Evolutionary conservation across 2,888 invertebrate species (phyloP).

Genomic region (Archips crataeganus): DNA sequence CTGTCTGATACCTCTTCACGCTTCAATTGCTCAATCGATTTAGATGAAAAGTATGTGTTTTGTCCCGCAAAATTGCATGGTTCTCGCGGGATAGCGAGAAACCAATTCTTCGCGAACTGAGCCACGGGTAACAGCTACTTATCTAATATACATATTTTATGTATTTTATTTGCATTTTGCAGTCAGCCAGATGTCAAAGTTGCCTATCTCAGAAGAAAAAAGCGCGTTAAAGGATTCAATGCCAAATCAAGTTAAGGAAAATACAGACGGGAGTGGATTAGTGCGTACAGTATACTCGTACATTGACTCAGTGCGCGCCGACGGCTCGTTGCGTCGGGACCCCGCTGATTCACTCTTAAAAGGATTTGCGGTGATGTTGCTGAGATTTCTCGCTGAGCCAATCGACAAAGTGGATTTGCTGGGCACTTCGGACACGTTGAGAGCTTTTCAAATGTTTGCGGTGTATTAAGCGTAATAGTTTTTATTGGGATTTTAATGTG

Average conservation of each 20-base stretch:
- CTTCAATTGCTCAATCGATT: too few relatives aligned
- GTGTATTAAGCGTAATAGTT: constrained; percentile 13
- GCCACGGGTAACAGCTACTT: too few relatives aligned
- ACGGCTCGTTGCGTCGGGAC: constrained; percentile 9
- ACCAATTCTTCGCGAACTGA: too few relatives aligned
- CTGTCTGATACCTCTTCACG: too few relatives aligned
- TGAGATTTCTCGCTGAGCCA: constrained; percentile 47
- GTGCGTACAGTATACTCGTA: constrained; percentile 8
- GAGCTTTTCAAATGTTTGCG: constrained; percentile 23
- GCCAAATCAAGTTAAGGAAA: not conserved
- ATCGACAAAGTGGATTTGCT: constrained; percentile 47
- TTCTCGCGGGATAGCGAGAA: too few relatives aligned
- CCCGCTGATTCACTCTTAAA: constrained; percentile 51
- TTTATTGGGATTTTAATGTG: not conserved
- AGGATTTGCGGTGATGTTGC: constrained; percentile 59
- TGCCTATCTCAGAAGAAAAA: too few relatives aligned
- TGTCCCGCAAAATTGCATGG: too few relatives aligned
- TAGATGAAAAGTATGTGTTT: too few relatives aligned
- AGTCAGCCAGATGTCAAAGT: too few relatives aligned
- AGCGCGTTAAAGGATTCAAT: too few relatives aligned
- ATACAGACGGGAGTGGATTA: constrained; percentile 14
- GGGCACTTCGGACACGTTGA: constrained; percentile 42
- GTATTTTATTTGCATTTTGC: too few relatives aligned
- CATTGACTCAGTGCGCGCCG: constrained; percentile 15
- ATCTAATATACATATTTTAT: too few relatives aligned